Base-by-base conservation (phyloP, 2,113 vertebrate genomes). In the Uropsilus gracilis region DNA sequence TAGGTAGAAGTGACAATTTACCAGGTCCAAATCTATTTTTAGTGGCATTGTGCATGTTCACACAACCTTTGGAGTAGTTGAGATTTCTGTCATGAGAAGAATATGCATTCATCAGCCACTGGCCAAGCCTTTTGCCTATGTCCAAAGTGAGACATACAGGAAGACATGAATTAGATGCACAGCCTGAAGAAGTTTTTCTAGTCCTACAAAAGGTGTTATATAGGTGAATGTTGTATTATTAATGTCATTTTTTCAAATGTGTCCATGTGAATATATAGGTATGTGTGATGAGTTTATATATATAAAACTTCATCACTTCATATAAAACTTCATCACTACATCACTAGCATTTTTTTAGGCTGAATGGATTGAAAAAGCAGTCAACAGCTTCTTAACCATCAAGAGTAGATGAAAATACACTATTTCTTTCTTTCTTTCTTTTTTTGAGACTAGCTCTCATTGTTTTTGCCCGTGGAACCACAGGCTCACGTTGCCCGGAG, bases 181-280 rank as follows among this genome's bases (percentile, higher is more conserved):
- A 94, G 8, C 16, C 50, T 63, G 57, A 95, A 83, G 11, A 2
- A 86, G 34, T 66, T 94, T 71, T 83, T 92, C 16, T 91, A 76
- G 72, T 71, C n/a, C 26, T 34, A 75, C 4, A 81, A 85, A 76
- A 3, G 6, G n/a, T 34, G 66, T 53, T 81, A 11, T 42, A 57
- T 42, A 86, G 46, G 8, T 17, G 72, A 50, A 3, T 10, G 14
- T 30, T 76, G 8, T 73, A 77, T 22, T 85, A 20, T 71, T 87
- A 26, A 46, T 6, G n/a, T 93, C 34, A 84, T 68, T 84, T 37
- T 39, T 94, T 89, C 59, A 81, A 95, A 73, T 90, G 42, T 66
- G 17, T 61, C 37, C 46, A 13, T 53, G 48, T 9, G 28, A 61
- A 30, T 91, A 42, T 46, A 30, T 69, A 28, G 59, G 13, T 48